Evolutionary conservation across 92 coral and sea anemone genomes (phyloP).

Genomic region (Parazoanthus atlanticus): DNA sequence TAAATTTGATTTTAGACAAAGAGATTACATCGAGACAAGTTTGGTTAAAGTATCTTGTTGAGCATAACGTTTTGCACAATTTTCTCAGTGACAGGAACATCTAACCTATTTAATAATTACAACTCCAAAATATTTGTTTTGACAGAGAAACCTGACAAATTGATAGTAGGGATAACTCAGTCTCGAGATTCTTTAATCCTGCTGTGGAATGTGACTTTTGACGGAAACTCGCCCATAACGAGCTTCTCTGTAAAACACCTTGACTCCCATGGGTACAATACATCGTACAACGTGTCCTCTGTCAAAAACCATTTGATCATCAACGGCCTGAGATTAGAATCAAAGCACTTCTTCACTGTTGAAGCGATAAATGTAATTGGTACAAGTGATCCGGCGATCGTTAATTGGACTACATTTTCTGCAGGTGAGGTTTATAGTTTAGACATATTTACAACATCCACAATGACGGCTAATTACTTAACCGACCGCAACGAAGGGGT

Average conservation of each 20-base stretch:
- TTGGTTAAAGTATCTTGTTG: background rate
- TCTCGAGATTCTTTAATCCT: background rate
- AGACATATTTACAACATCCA: background rate
- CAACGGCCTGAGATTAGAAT: background rate
- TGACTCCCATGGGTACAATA: background rate
- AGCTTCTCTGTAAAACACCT: background rate
- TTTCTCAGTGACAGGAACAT: too few relatives aligned
- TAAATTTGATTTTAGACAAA: too few relatives aligned
- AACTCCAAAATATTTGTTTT: too few relatives aligned
- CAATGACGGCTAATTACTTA: too few relatives aligned
- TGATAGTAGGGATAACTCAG: background rate
- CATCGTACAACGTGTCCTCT: background rate
- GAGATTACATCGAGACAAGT: too few relatives aligned
- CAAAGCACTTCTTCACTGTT: background rate
- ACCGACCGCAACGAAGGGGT: too few relatives aligned
- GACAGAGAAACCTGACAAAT: slow-evolving; percentile 11
- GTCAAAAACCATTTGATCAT: background rate
- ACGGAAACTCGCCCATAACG: background rate
- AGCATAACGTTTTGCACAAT: too few relatives aligned
- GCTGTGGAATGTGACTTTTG: slow-evolving; percentile 2
- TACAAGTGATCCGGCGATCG: background rate
- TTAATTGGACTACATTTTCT: background rate
- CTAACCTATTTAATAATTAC: too few relatives aligned
- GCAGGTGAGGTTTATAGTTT: background rate
- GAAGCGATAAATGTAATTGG: background rate